A percentile compares a stretch with the other conserved stretches of the same genome.
Conservation (phyloP, 1,140 invertebrate genomes). For the Phthorimaea operculella region DNA sequence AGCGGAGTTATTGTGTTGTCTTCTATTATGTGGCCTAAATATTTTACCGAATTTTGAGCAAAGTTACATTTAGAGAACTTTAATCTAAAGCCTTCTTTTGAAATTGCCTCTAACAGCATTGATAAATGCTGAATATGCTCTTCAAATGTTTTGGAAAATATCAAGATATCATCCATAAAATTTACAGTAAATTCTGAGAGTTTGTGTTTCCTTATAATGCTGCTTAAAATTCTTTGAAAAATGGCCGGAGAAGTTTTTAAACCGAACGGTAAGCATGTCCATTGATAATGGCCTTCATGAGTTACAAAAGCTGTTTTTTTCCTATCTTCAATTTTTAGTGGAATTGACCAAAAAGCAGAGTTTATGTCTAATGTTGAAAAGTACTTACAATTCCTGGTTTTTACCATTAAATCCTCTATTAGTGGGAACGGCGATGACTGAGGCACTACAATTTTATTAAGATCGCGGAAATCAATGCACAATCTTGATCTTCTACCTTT, state of each 20-base stretch:
- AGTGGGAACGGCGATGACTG: too few relatives aligned
- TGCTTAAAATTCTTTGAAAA: constrained; percentile 8
- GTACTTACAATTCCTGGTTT: too few relatives aligned
- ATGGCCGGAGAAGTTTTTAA: constrained; percentile 8
- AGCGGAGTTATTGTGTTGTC: constrained; percentile 25
- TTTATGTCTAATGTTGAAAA: too few relatives aligned
- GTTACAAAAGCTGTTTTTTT: too few relatives aligned
- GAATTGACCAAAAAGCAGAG: too few relatives aligned
- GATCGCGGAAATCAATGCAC: constrained; percentile 9
- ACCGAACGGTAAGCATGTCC: too few relatives aligned
- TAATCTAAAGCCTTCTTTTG: constrained; percentile 27
- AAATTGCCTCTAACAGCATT: constrained; percentile 23
- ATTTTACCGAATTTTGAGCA: background rate
- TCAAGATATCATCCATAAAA: constrained; percentile 25
- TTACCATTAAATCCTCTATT: too few relatives aligned
- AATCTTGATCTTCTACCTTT: constrained; percentile 6
- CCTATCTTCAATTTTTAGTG: too few relatives aligned
- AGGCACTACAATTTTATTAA: too few relatives aligned
- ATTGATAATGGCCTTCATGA: too few relatives aligned
- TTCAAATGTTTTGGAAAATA: constrained; percentile 34
- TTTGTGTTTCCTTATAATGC: constrained; percentile 7
- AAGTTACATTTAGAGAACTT: constrained; percentile 6
- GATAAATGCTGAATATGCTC: constrained; percentile 31
- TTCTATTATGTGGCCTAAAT: constrained; percentile 22
- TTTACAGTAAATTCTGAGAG: background rate